Percentiles rank a stretch among this genome's conserved stretches.
These are phyloP conservation scores for Megaceryle alcyon DNA, from an alignment of 2,797 vertebrate species.

Conservation along the genomic window DNA sequence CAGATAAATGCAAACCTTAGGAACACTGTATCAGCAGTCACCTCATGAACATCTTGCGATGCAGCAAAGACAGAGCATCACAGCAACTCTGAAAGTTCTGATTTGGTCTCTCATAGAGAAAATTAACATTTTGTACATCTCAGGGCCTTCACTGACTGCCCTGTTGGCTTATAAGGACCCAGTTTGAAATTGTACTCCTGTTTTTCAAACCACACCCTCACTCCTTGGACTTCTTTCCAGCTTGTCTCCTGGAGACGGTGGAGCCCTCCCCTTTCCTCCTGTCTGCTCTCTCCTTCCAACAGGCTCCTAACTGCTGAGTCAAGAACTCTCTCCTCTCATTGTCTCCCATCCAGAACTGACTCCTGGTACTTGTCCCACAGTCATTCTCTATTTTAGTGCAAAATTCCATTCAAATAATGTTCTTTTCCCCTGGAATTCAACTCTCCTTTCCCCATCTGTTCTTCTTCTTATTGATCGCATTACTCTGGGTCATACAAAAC, in stretches of 20 bases:
- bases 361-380: neutral
- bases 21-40: neutral
- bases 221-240: slow-evolving; percentile 42
- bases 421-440: neutral
- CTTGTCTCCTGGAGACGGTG: neutral
- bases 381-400: neutral
- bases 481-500: neutral
- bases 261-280: neutral
- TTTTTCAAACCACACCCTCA: slow-evolving; percentile 53
- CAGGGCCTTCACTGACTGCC: neutral
- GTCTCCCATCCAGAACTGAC: neutral
- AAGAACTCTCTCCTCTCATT: neutral
- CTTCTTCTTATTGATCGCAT: neutral
- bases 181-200: slow-evolving; percentile 37
- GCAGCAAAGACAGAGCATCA: neutral
- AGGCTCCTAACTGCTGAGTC: neutral
- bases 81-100: neutral
- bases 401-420: neutral
- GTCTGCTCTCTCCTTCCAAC: neutral
- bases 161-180: neutral
- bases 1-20: neutral
- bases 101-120: neutral
- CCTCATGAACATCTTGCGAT: neutral
- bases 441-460: neutral
- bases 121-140: neutral